Conservation (phyloP, 2,113 vertebrate species). For the Struthio camelus region DNA sequence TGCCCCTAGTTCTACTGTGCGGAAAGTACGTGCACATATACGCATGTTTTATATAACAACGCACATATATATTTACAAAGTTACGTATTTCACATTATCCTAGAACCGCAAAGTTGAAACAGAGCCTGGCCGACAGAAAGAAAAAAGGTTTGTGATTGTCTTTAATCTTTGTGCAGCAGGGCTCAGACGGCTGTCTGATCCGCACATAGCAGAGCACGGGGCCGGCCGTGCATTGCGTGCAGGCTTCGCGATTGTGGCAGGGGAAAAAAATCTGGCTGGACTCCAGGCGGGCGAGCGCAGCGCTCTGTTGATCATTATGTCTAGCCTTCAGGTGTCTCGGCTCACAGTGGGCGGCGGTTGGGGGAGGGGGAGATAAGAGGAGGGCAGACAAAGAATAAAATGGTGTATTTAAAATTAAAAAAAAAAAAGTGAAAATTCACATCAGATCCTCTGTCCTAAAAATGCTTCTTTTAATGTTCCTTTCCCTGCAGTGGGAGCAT, state of each 20-base stretch:
- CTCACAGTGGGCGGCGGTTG: conserved; percentile 84
- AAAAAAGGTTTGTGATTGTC: conserved; percentile 79
- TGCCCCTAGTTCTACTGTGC: neutral
- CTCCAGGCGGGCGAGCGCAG: conserved; percentile 87
- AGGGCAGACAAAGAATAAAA: conserved; percentile 91
- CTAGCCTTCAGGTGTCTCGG: conserved; percentile 96
- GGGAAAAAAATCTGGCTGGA: conserved; percentile 78
- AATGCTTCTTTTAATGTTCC: conserved; percentile 81
- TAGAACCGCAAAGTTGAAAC: conserved; percentile 63
- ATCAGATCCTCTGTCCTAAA: conserved; percentile 73
- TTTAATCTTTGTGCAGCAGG: conserved; percentile 85
- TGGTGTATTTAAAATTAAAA: conserved; percentile 65
- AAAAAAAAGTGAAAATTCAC: conserved; percentile 42
- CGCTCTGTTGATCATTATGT: conserved; percentile 95
- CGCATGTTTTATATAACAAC: neutral
- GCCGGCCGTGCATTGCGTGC: conserved; percentile 79
- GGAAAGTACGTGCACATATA: neutral
- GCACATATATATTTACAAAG: neutral
- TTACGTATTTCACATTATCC: neutral
- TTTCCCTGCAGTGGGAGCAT: conserved; percentile 73
- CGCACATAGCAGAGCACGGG: conserved; percentile 78
- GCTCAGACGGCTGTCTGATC: conserved; percentile 79
- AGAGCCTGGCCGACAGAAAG: conserved; percentile 61
- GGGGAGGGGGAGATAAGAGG: conserved; percentile 85
- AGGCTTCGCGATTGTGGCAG: conserved; percentile 82